Percentiles rank a stretch among this genome's conserved stretches.
Evolutionary conservation across 1,140 invertebrate species (phyloP).

Genomic region (Drosophila micromelanica): DNA sequence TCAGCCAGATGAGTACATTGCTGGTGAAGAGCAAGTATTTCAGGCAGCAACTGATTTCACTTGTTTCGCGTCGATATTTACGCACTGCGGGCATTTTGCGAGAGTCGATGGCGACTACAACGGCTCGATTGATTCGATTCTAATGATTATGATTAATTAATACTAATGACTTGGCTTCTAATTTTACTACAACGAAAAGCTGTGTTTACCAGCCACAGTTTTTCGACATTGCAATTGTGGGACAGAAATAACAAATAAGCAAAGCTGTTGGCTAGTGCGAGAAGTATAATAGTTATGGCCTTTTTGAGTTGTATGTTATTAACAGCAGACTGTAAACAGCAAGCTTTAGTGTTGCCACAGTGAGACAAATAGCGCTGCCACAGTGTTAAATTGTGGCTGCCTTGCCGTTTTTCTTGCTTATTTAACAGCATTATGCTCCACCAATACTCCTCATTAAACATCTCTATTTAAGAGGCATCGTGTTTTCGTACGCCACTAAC

Average conservation of each 20-base stretch:
- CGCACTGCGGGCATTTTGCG: conserved; percentile 85
- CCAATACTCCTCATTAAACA: background rate
- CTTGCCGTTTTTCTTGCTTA: background rate
- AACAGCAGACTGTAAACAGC: conserved; percentile 16
- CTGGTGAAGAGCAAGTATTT: conserved; percentile 99
- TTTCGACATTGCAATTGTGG: conserved; percentile 28
- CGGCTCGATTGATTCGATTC: conserved; percentile 25
- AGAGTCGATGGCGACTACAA: conserved; percentile 19
- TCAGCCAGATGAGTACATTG: conserved; percentile 98
- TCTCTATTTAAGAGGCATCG: background rate
- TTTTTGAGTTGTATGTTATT: conserved; percentile 27
- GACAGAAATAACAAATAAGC: conserved; percentile 18
- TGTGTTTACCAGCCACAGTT: conserved; percentile 48
- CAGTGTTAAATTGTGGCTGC: background rate
- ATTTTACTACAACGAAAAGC: conserved; percentile 42
- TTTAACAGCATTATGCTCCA: conserved; percentile 1
- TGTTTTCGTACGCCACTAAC: background rate
- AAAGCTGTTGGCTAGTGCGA: conserved; percentile 11
- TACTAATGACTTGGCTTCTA: conserved; percentile 33
- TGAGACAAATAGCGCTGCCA: conserved; percentile 13
- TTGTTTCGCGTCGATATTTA: conserved; percentile 93
- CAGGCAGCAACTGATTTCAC: conserved; percentile 98
- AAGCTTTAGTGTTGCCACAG: conserved; percentile 23
- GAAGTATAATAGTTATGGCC: conserved; percentile 12
- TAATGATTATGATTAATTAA: conserved; percentile 31